Percentiles rank a stretch among this genome's conserved stretches.
These are phyloP conservation scores for Myotis myotis DNA, from an alignment of 2,797 vertebrate genomes.

Conservation along the genomic window DNA sequence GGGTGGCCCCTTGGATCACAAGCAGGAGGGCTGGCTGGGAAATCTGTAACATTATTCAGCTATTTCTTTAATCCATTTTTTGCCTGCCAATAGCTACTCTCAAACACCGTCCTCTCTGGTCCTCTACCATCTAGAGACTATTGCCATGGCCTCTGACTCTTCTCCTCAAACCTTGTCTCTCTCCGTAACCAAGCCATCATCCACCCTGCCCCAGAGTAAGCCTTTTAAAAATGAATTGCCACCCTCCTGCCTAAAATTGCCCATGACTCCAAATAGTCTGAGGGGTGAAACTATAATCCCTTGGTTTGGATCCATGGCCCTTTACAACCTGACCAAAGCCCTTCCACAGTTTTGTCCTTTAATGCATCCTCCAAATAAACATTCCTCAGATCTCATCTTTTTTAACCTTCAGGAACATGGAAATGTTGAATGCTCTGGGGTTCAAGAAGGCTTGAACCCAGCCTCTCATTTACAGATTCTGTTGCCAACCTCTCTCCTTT, in stretches of 20 bases:
- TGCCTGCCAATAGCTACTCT: not conserved
- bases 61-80: not conserved
- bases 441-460: not conserved
- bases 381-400: not conserved
- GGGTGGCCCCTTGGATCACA: not conserved
- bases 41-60: not conserved
- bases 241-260: not conserved
- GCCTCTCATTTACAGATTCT: not conserved
- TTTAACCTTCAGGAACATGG: not conserved
- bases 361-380: not conserved
- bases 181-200: not conserved
- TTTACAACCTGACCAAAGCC: not conserved
- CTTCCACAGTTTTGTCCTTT: not conserved
- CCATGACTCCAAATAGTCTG: not conserved
- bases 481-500: not conserved
- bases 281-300: not conserved
- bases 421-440: not conserved
- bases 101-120: too few species aligned
- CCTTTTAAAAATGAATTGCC: not conserved
- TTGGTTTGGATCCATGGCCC: not conserved
- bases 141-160: not conserved
- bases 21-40: not conserved
- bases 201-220: not conserved
- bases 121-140: not conserved
- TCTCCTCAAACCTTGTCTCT: not conserved